Base-by-base conservation (phyloP, 1,140 invertebrate genomes). In the Aethina tumida region DNA sequence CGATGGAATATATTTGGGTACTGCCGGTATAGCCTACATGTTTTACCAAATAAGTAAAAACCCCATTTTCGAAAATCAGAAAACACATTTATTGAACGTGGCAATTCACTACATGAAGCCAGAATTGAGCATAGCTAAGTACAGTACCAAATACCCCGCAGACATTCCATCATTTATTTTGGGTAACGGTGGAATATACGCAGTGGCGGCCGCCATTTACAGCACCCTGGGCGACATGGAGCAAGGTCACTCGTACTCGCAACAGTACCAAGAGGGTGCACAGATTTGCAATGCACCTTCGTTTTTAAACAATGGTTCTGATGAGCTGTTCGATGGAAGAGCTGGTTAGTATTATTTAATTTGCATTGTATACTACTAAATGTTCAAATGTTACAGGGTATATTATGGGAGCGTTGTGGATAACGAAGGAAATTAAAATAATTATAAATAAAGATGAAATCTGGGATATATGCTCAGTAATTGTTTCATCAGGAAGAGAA, bases 321-420 rank as follows among this genome's bases (percentile, higher is more conserved):
- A 91, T 64, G 87, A 91, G 57, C 65, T 90, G 12, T 77, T 90
- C 49, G 83, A 89, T 4, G 87, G 86, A 0, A 67, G 86, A 41
- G 75, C 84, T 31, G 58, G 55, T 46, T 39, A 41, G 39, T 26
- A n/a, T n/a, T n/a, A n/a, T n/a, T n/a, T n/a, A n/a, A n/a, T n/a
- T n/a, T n/a, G n/a, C n/a, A n/a, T n/a, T n/a, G n/a, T n/a, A n/a
- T n/a, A n/a, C n/a, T n/a, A n/a, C n/a, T n/a, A n/a, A n/a, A n/a
- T n/a, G n/a, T n/a, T 17, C 6, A 2, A 10, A 29, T 27, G 5
- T 40, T 39, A 17, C 32, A 22, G 84, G 86, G 1, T 90, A 83
- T 51, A 54, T 91, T 2, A 75, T 73, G 50, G 85, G 82, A n/a
- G 69, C 75, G 12, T 52, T 87, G 14, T 83, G 80, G 77, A 56